These are phyloP conservation scores for Itoplectis maculator DNA, from an alignment of 2,888 invertebrate species.

Conservation along the genomic window DNA sequence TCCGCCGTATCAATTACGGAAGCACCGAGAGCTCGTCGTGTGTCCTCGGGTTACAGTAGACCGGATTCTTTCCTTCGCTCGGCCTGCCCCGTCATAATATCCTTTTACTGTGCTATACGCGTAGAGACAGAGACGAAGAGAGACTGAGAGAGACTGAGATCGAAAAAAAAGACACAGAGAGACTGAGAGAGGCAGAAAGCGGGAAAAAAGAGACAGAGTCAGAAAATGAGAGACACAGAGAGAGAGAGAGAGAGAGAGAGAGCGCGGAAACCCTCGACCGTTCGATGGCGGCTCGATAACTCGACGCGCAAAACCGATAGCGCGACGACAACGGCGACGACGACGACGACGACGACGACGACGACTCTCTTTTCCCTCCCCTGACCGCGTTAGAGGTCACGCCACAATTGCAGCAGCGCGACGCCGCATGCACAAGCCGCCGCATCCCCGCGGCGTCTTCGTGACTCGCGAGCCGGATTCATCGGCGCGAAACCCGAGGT, in stretches of 20 bases:
- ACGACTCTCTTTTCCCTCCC: no score
- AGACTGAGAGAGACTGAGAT: no score
- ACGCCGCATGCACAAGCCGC: no score
- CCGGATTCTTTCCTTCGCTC: conserved; percentile 53
- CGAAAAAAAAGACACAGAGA: no score
- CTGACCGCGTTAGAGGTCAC: no score
- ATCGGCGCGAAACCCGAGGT: neutral
- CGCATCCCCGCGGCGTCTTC: no score
- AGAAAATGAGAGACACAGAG: no score
- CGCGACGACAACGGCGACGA: neutral
- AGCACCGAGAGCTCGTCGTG: conserved; percentile 56
- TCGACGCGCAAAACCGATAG: neutral
- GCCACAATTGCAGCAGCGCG: no score
- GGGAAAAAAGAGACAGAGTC: no score
- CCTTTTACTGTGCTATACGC: conserved; percentile 26
- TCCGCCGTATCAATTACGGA: conserved; percentile 64
- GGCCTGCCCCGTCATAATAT: conserved; percentile 55
- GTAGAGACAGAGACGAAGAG: neutral
- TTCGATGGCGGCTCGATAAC: neutral
- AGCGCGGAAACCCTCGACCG: neutral
- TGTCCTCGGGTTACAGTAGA: conserved; percentile 58
- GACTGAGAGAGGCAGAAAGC: no score
- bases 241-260: no score
- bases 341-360: neutral
- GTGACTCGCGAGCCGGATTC: neutral